phyloP scores from a whole-genome alignment of 2,888 invertebrate genomes.

The Eupithecia pulchellata region DNA sequence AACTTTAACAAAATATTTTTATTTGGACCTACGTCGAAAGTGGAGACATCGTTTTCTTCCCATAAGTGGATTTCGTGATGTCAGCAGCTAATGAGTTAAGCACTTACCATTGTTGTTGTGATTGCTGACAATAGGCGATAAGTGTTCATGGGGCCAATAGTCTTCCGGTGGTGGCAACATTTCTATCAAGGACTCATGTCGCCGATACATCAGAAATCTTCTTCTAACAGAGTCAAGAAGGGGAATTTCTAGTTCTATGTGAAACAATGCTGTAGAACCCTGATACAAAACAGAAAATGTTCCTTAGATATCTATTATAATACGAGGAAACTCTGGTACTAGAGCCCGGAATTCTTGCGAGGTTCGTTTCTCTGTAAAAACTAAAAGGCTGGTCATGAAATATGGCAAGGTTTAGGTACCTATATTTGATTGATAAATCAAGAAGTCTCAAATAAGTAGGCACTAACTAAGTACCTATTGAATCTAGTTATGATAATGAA shows the following conservation, averaged over 20 bases:
- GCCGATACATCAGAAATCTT: conserved; percentile 69
- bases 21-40: too few relatives aligned
- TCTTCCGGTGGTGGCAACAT: conserved; percentile 70
- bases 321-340: too few relatives aligned
- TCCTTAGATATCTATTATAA: neutral
- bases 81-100: neutral
- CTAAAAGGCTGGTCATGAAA: too few relatives aligned
- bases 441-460: neutral
- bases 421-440: neutral
- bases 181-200: conserved; percentile 67
- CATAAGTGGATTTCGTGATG: too few relatives aligned
- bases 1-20: too few relatives aligned
- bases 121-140: neutral
- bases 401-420: too few relatives aligned
- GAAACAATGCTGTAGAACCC: conserved; percentile 74
- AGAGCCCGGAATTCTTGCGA: neutral
- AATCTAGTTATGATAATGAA: neutral
- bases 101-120: neutral
- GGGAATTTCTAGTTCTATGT: conserved; percentile 83
- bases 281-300: conserved; percentile 36
- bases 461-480: too few relatives aligned
- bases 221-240: conserved; percentile 78
- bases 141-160: conserved; percentile 38
- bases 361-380: neutral
- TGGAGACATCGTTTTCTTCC: too few relatives aligned